Conservation (phyloP, 2,113 vertebrate species). For the Coturnix japonica region DNA sequence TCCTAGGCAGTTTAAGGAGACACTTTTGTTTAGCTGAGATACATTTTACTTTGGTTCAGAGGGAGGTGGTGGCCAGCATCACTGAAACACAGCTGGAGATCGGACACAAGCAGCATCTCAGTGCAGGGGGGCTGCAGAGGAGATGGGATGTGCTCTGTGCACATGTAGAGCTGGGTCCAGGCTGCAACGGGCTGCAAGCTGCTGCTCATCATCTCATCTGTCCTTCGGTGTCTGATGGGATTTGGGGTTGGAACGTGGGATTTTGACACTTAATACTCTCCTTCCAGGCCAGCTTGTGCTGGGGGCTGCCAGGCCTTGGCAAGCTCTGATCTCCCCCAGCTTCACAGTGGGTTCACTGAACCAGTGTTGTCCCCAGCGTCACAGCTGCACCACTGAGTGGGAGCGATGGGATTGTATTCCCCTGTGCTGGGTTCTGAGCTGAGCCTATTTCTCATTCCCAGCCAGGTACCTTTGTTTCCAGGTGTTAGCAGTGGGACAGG, state of each 20-base stretch:
- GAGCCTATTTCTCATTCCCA: background rate
- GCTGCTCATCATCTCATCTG: background rate
- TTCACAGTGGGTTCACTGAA: rapidly evolving
- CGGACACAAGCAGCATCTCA: background rate
- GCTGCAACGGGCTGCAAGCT: background rate
- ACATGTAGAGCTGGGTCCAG: rapidly evolving
- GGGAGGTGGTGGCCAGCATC: rapidly evolving
- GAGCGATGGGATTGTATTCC: background rate
- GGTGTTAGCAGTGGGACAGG: no score
- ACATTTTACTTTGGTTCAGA: background rate
- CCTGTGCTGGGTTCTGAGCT: background rate
- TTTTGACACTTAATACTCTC: background rate
- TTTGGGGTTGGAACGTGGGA: background rate
- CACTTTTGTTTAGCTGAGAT: rapidly evolving
- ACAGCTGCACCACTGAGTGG: rapidly evolving
- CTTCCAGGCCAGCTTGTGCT: rapidly evolving
- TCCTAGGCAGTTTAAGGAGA: background rate
- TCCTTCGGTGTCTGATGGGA: background rate
- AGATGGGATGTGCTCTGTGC: no score
- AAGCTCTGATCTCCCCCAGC: background rate
- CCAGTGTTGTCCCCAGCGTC: background rate
- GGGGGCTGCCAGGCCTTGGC: background rate
- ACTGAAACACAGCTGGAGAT: no score
- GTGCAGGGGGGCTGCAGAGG: background rate
- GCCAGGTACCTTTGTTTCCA: background rate